A percentile compares a stretch with the other conserved stretches of the same genome.
Conservation (phyloP, 2,113 vertebrate species). For the Gambusia affinis region DNA sequence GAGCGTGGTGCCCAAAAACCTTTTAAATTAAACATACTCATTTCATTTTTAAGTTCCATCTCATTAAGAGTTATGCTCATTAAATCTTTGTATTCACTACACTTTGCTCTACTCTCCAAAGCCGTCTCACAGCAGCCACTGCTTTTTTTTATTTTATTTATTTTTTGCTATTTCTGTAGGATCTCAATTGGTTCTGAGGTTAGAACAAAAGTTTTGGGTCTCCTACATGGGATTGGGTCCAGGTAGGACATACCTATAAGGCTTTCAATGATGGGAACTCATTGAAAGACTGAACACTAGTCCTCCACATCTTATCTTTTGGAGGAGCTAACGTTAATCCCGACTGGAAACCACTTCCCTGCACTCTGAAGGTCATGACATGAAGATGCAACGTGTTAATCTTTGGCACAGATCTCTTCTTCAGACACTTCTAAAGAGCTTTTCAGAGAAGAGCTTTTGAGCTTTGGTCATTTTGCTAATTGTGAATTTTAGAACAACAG, state of each 20-base stretch:
- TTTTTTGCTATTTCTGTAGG: too few relatives aligned
- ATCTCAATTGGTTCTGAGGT: too few relatives aligned
- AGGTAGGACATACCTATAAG: neutral
- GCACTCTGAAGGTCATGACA: neutral
- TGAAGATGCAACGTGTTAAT: neutral
- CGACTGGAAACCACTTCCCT: neutral
- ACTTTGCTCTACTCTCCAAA: neutral
- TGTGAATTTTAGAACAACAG: neutral
- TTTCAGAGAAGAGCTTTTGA: too few relatives aligned
- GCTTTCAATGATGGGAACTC: neutral
- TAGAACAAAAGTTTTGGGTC: neutral
- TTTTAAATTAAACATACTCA: neutral
- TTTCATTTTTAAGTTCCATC: neutral
- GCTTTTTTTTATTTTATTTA: too few relatives aligned
- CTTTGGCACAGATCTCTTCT: neutral
- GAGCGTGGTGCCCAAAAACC: too few relatives aligned
- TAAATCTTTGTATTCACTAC: neutral
- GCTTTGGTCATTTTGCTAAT: neutral
- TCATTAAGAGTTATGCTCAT: neutral
- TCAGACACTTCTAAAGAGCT: too few relatives aligned
- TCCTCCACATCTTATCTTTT: neutral
- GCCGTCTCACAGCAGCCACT: neutral
- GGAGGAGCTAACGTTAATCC: neutral
- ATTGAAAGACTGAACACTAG: neutral
- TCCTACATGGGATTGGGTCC: neutral